Base-by-base conservation (phyloP, 1,140 invertebrate genomes). In the Dinoponera quadriceps region DNA sequence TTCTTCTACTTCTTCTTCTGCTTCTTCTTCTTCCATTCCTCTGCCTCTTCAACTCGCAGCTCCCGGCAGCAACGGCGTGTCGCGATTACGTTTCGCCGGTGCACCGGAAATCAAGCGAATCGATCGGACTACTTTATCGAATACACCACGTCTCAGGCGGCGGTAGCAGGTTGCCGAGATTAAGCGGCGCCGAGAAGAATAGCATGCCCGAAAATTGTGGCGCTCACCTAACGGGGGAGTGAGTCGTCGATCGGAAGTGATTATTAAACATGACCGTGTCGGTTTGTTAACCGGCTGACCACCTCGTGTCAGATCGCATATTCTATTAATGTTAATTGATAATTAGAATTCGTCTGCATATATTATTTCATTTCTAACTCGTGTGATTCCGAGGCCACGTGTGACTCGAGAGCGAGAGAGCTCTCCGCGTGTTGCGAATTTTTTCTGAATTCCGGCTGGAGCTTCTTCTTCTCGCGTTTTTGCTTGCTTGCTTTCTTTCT, bases 81-180 rank as follows among this genome's bases (percentile, higher is more conserved):
- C 44, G 55, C 55, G 57, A 75, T 75, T 44, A 63, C n/a, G 48
- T 75, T 75, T 63, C 25, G 5, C 22, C 25, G 54, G 18, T 18
- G 18, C 13, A 18, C 22, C 27, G 20, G 11, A 73, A 73, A 60
- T 73, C 57, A 73, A 18, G 33, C 44, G 22, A 27, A 20, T 74
- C 22, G 25, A 75, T 75, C 18, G 25, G 38, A 25, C n/a, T 29
- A 49, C 18, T 48, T 62, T 18, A 62, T 62, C 38, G 11, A 25
- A 25, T 48, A 20, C n/a, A n/a, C 1, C 49, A 5, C 25, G 14
- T 33, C 69, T 22, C 29, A 25, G 38, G 29, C 38, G 38, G 38
- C 38, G 38, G 38, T 57, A 29, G 25, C 72, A 29, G 25, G 33
- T 20, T 25, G 27, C 14, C 20, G 25, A 22, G 33, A 48, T 48